Base-by-base conservation (phyloP, 2,888 invertebrate genomes). In the Standfussiana lucernea region DNA sequence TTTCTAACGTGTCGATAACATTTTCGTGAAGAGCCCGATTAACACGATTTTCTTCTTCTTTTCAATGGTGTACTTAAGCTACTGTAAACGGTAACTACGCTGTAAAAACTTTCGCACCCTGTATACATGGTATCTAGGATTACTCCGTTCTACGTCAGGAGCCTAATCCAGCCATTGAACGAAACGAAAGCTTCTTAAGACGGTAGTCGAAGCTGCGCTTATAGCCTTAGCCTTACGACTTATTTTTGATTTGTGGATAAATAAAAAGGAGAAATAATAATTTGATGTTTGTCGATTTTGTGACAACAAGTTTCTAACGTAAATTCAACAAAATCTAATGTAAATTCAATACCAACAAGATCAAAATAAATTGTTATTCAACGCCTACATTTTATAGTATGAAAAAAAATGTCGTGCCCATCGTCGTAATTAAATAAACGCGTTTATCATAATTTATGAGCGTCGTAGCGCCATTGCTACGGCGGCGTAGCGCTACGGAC, bases 391-490 rank as follows among this genome's bases (percentile, higher is more conserved):
- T 77, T 79, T 83, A 79, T 47, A 66, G 71, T 68, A 66, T 40
- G 32, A 59, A 83, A 81, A 85, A 88, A 85, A 83, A 79, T 79
- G 81, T 87, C 74, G 53, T 73, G 71, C 77, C 85, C 88, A 89
- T 88, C 86, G 75, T 71, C 66, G 79, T 92, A 90, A 93, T 92
- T 90, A 91, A 92, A 93, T 93, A 90, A 92, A 90, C 86, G 84
- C 86, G 86, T 90, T 91, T 91, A 91, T 91, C 89, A 91, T 92
- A 91, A 92, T 91, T 91, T 91, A 89, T 87, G 89, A 87, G 88
- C 85, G 82, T 79, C 82, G 88, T 91, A 89, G 89, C 85, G 81
- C 82, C 75, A 79, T 72, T 71, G 88, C 90, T 91, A 91, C 89
- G 89, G 67, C 86, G 89, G 67, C 86, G 89, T 90, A 90, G 80